phyloP scores from a whole-genome alignment of 2,888 invertebrate genomes.

The Catocala sponsa region DNA sequence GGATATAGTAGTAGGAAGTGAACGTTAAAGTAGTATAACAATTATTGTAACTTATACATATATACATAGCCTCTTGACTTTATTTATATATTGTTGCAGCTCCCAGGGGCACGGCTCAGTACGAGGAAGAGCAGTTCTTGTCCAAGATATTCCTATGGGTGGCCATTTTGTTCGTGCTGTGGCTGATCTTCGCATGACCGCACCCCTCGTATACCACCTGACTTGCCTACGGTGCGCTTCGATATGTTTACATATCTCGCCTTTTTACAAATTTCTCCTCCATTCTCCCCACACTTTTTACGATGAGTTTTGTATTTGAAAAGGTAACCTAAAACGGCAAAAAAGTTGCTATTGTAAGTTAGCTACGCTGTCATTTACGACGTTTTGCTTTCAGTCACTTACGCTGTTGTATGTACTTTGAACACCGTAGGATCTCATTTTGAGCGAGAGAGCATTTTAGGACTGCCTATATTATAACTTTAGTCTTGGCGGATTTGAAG shows the following conservation, averaged over 20 bases:
- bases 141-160: constrained; percentile 98
- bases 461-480: too few species aligned
- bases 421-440: too few species aligned
- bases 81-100: constrained; percentile 79
- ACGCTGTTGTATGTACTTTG: background rate
- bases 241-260: constrained; percentile 48
- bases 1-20: too few species aligned
- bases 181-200: constrained; percentile 95
- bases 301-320: too few species aligned
- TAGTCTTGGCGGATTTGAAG: too few species aligned
- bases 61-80: too few species aligned
- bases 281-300: constrained; percentile 33
- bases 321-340: too few species aligned
- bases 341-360: too few species aligned
- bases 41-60: too few species aligned
- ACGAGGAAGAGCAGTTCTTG: constrained; percentile 96
- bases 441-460: too few species aligned
- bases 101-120: constrained; percentile 94
- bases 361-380: background rate
- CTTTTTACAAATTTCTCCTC: constrained; percentile 13
- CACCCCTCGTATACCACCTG: constrained; percentile 48
- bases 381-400: background rate
- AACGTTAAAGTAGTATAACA: too few species aligned
- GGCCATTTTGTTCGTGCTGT: constrained; percentile 96
- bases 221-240: constrained; percentile 37